These are phyloP conservation scores for Halcyon smyrnensis DNA, from an alignment of 2,797 vertebrate genomes.

Conservation along the genomic window DNA sequence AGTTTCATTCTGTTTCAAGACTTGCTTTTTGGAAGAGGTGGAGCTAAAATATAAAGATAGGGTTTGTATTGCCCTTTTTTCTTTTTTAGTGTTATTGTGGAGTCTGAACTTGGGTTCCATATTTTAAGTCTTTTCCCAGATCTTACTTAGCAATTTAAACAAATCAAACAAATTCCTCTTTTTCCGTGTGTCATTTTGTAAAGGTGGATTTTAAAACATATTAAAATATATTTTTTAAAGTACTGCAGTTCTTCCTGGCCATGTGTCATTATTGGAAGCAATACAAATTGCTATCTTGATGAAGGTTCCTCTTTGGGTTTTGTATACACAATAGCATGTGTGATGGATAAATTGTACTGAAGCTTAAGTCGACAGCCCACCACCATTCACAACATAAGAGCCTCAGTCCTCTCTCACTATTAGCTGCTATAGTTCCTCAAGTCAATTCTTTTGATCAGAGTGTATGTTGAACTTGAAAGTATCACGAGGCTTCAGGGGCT, in stretches of 20 bases:
- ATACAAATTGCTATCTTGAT: neutral
- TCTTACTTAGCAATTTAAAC: neutral
- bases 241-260: neutral
- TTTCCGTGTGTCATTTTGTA: neutral
- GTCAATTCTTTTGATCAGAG: neutral
- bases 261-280: neutral
- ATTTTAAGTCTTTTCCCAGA: neutral
- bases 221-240: neutral
- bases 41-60: neutral
- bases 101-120: neutral
- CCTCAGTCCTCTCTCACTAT: neutral
- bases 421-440: neutral
- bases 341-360: neutral
- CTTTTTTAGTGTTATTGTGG: neutral
- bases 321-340: rapidly evolving
- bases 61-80: neutral
- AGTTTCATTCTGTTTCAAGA: neutral
- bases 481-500: neutral
- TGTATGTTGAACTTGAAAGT: neutral
- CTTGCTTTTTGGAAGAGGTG: neutral
- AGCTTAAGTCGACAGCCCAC: neutral
- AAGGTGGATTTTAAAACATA: neutral
- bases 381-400: neutral
- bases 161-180: neutral
- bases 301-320: neutral